Percentiles rank a stretch among this genome's conserved stretches.
Evolutionary conservation across 2,888 invertebrate genomes (phyloP).

Genomic region (Catonia carolina): DNA sequence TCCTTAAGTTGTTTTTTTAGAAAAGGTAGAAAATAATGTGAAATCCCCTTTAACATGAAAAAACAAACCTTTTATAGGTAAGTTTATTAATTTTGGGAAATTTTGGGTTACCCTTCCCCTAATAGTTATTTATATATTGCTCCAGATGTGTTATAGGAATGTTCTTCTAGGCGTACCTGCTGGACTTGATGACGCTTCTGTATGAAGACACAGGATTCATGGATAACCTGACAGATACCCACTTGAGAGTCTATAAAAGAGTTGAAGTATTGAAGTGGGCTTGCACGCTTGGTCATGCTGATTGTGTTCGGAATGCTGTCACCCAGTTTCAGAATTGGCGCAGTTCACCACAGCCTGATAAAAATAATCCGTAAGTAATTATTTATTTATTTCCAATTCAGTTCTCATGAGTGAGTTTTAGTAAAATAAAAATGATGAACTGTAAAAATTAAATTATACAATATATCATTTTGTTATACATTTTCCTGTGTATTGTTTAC

Average conservation of each 20-base stretch:
- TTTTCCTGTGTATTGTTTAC: no score
- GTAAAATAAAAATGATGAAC: neutral
- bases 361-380: slow-evolving; percentile 62
- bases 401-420: no score
- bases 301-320: slow-evolving; percentile 67
- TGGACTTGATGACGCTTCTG: slow-evolving; percentile 57
- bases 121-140: neutral
- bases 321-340: slow-evolving; percentile 70
- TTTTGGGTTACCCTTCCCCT: neutral
- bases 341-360: slow-evolving; percentile 61
- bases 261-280: slow-evolving; percentile 66
- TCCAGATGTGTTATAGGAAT: slow-evolving; percentile 4
- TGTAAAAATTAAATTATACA: neutral
- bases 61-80: no score
- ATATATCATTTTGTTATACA: neutral
- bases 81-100: no score
- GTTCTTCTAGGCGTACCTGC: slow-evolving; percentile 56
- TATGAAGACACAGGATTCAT: slow-evolving; percentile 65
- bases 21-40: no score
- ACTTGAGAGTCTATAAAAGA: slow-evolving; percentile 62
- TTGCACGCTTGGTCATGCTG: slow-evolving; percentile 64
- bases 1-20: no score
- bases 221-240: slow-evolving; percentile 55
- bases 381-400: neutral
- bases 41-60: no score